Conservation (phyloP, 1,140 invertebrate genomes). For the Drosophila pandora region DNA sequence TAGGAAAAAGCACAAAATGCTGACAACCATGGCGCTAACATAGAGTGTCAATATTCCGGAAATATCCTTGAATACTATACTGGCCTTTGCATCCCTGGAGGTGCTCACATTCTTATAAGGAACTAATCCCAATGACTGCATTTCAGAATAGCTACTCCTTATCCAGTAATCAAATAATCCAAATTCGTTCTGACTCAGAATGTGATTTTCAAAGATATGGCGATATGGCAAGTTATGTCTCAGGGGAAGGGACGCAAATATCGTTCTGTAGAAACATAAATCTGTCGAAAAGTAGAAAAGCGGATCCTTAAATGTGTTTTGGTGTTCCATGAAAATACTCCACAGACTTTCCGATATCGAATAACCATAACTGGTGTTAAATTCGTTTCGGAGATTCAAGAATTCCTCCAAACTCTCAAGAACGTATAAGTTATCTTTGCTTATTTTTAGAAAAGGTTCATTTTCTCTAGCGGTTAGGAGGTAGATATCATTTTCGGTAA, state of each 20-base stretch:
- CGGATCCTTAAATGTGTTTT: not conserved
- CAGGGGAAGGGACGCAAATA: not conserved
- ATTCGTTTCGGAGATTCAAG: not conserved
- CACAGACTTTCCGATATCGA: not conserved
- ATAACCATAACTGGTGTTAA: not conserved
- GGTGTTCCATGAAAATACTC: not conserved
- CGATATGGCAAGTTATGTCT: not conserved
- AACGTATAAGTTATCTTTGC: not conserved
- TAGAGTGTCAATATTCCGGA: not conserved
- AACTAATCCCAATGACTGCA: not conserved
- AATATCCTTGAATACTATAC: not conserved
- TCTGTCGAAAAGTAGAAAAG: not conserved
- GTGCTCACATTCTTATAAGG: not conserved
- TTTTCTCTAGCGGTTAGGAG: not conserved
- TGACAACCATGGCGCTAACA: not conserved
- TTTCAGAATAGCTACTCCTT: not conserved
- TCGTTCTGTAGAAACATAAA: not conserved
- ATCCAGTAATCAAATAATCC: not conserved
- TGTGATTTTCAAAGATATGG: not conserved
- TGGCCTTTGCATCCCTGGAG: not conserved
- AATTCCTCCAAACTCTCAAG: not conserved
- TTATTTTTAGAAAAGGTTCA: not conserved
- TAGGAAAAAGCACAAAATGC: not conserved
- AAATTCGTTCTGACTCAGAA: not conserved
- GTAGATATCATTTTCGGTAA: not conserved